These are phyloP conservation scores for Mechanitis messenoides DNA, from an alignment of 2,888 invertebrate genomes.

Conservation along the genomic window DNA sequence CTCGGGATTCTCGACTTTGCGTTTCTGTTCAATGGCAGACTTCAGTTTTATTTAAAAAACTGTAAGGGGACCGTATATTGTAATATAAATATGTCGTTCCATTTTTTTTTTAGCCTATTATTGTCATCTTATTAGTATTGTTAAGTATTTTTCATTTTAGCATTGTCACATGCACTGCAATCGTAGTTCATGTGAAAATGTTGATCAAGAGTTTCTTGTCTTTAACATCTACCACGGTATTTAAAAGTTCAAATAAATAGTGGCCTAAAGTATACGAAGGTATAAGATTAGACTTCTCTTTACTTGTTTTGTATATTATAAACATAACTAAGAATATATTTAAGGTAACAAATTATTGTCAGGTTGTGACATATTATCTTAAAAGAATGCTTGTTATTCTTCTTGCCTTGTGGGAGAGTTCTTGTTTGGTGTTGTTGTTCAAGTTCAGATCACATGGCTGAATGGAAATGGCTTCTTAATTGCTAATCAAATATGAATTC, in stretches of 20 bases:
- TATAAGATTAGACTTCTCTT: too few species aligned
- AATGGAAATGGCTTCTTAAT: too few species aligned
- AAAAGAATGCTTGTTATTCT: not conserved
- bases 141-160: not conserved
- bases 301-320: too few species aligned
- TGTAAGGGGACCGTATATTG: not conserved
- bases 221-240: too few species aligned
- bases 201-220: too few species aligned
- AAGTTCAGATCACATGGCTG: not conserved
- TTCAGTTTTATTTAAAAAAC: not conserved
- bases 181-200: too few species aligned
- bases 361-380: not conserved
- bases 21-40: slow-evolving; percentile 3
- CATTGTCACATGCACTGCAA: too few species aligned
- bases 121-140: not conserved
- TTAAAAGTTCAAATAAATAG: too few species aligned
- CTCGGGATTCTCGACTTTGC: not conserved
- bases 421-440: not conserved
- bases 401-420: not conserved
- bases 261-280: too few species aligned
- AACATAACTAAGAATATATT: too few species aligned
- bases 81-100: not conserved
- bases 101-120: not conserved
- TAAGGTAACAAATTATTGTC: too few species aligned
- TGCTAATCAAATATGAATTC: too few species aligned